A percentile compares a stretch with the other conserved stretches of the same genome.
phyloP scores from a whole-genome alignment of 2,797 vertebrate species.

The Cryptoblepharus egeriae region DNA sequence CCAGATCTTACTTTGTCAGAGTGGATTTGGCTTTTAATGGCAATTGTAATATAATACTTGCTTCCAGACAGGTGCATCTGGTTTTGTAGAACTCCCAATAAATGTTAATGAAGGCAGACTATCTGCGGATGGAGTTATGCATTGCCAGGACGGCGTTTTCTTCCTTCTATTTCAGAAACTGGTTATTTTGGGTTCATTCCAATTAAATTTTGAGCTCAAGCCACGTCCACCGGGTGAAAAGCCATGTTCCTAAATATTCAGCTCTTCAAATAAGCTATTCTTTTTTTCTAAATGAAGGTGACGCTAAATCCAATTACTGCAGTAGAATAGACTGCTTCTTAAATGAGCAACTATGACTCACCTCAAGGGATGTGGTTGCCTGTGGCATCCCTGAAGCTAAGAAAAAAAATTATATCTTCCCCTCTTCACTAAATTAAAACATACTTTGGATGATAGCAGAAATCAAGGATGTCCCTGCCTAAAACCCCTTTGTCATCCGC shows the following conservation, averaged over 20 bases:
- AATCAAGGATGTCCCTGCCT: slow-evolving; percentile 66
- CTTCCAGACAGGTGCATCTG: neutral
- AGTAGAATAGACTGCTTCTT: slow-evolving; percentile 64
- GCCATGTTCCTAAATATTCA: slow-evolving; percentile 59
- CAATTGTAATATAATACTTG: neutral
- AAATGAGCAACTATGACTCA: slow-evolving; percentile 70
- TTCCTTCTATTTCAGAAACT: neutral
- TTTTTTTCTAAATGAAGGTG: slow-evolving; percentile 68
- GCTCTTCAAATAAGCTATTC: slow-evolving; percentile 67
- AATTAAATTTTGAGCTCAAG: slow-evolving; percentile 44
- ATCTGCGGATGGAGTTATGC: neutral
- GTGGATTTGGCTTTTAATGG: no score
- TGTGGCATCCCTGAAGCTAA: slow-evolving; percentile 73
- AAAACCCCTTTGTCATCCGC: slow-evolving; percentile 67
- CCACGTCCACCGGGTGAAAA: slow-evolving; percentile 50
- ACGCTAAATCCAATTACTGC: slow-evolving; percentile 73
- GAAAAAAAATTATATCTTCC: slow-evolving; percentile 68
- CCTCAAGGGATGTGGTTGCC: slow-evolving; percentile 75
- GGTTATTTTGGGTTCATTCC: slow-evolving; percentile 45
- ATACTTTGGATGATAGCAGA: slow-evolving; percentile 71
- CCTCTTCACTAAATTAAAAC: slow-evolving; percentile 76
- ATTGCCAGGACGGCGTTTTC: neutral
- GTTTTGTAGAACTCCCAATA: neutral
- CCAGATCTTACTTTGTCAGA: neutral
- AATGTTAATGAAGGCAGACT: neutral